Base-by-base conservation (phyloP, 1,140 invertebrate species). In the Plodia interpunctella region DNA sequence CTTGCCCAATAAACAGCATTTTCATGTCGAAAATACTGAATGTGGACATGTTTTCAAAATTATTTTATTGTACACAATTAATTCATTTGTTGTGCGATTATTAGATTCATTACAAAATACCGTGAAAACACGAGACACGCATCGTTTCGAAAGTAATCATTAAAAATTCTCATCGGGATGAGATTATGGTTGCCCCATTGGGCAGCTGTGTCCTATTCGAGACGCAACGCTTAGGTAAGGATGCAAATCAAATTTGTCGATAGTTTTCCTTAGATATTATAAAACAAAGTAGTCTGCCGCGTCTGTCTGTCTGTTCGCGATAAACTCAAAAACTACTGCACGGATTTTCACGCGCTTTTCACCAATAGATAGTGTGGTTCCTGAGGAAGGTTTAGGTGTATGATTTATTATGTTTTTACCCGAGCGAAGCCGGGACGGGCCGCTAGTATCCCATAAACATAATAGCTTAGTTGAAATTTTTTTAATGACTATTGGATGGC, bases 111-210 rank as follows among this genome's bases (percentile, higher is more conserved):
- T 44, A 44, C 38, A 17, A 17, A n/a, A 44, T 15, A 44, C 38
- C 38, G 38, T 44, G 38, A 44, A 44, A n/a, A 44, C 1, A 15
- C 38, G 13, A 44, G 13, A 44, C 38, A 44, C 38, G 38, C 38
- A 44, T 54, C 52, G 32, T 54, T 54, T 25, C 52, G 28, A 54
- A 30, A 54, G n/a, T 10, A 28, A 28, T 54, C 20, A 54, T 54
- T 54, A 54, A 44, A 44, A 44, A 44, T 44, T 44, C 38, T 44
- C 38, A 44, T 44, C 13, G 38, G 38, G 38, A 44, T 32, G 30
- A 44, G 38, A 44, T 44, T 44, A 44, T 44, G 15, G 38, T 44
- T 44, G 38, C 38, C 10, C 38, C 38, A 44, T 17, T 44, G 38
- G 38, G 38, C 38, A 44, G 38, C 38, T 44, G 38, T 2, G 15